Evolutionary conservation across 2,888 invertebrate species (phyloP), one percentile per base, ranked within the genome.

Genomic region (Eubasilissa splendida): DNA sequence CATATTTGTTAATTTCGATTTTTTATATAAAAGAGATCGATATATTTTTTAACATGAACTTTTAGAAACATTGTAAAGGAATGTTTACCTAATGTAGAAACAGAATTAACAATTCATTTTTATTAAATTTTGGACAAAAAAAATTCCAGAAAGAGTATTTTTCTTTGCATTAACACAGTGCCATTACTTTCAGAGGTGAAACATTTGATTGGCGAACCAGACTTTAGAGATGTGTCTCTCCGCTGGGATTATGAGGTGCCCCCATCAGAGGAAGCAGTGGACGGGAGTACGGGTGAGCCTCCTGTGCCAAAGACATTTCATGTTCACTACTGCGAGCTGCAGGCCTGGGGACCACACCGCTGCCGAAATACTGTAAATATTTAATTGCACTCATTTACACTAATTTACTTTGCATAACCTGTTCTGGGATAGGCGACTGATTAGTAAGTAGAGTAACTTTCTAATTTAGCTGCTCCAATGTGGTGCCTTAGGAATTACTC

Each of bases 261-360:
- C 7, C 80, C 83, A 14, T 78, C 82, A 81, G 92, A 92, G 3
- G 82, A 81, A 10, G 74, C 76, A 5, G 76, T 81, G 50, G 79
- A 77, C 22, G 81, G 59, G 22, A 58, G 60, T 11, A 68, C 56
- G 3, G 73, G 73, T 54, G 80, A 80, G 14, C 76, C 76, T 9
- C 80, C 82, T 50, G 81, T 83, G 73, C 74, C 53, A 1, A 31
- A 8, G 10, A 56, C 70, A 52, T 95, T 94, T 88, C 93, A 93
- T 87, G 91, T 95, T 65, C 92, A 93, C 86, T 95, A 95, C 87
- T 96, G 96, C 87, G 96, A 96, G 86, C 88, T 95, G 83, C 95
- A 96, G 87, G 93, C 94, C 14, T 95, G 94, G 93, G 95, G 95
- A 14, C 92, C 94, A 73, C 94, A 95, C 85, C 91, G 95, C 80